Evolutionary conservation across 2,113 vertebrate genomes (phyloP).

Genomic region (Seriola rivoliana): DNA sequence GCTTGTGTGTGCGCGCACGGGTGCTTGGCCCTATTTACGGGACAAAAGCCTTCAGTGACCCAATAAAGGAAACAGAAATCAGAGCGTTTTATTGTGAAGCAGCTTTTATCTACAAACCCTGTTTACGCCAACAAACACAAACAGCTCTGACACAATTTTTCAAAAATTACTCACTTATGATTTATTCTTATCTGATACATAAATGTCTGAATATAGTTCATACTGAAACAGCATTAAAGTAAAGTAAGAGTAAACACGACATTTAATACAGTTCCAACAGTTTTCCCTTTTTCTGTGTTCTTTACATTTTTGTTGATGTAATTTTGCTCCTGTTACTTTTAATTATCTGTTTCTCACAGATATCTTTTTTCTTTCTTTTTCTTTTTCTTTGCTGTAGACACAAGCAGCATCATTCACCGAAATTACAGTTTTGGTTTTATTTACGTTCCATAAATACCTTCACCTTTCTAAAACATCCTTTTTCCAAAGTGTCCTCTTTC

Average conservation of each 20-base stretch:
- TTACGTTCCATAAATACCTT: too few relatives aligned
- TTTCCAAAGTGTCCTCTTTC: too few relatives aligned
- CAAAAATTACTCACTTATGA: neutral
- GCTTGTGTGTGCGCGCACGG: conserved; percentile 16
- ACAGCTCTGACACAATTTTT: conserved; percentile 11
- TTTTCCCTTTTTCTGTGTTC: neutral
- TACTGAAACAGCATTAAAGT: neutral
- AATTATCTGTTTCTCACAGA: too few relatives aligned
- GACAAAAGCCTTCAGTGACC: conserved; percentile 77
- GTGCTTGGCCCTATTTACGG: conserved; percentile 61
- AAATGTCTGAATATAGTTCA: neutral
- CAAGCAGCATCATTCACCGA: neutral
- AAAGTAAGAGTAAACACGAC: neutral
- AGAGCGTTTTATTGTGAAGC: conserved; percentile 54
- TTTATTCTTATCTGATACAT: conserved; percentile 17
- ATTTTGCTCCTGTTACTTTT: neutral
- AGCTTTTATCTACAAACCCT: conserved; percentile 38
- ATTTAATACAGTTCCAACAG: neutral
- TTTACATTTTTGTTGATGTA: neutral
- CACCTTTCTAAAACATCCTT: too few relatives aligned
- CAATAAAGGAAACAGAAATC: conserved; percentile 67
- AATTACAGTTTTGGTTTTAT: too few relatives aligned
- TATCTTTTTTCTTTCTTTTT: too few relatives aligned
- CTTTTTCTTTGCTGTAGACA: too few relatives aligned
- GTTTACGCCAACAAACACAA: conserved; percentile 15